A percentile compares a stretch with the other conserved stretches of the same genome.
These are phyloP conservation scores for Agriopis aurantiaria DNA, from an alignment of 2,888 invertebrate species.

Conservation along the genomic window DNA sequence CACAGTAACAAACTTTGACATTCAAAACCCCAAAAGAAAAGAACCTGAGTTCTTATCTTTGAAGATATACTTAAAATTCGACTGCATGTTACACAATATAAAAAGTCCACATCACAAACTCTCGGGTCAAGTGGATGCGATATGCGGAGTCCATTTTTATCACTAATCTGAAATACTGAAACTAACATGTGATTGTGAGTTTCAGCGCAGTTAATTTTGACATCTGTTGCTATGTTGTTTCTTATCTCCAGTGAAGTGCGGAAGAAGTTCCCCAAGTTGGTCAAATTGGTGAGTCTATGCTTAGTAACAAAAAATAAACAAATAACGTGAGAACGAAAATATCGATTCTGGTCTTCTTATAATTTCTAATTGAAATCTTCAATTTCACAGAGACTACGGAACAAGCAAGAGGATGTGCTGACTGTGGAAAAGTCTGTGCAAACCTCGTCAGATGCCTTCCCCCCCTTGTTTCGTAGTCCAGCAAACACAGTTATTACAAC, in stretches of 20 bases:
- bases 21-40: not conserved
- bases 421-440: not conserved
- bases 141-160: not conserved
- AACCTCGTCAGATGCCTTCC: not conserved
- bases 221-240: slow-evolving; percentile 84
- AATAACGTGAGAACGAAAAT: not conserved
- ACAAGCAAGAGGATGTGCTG: not conserved
- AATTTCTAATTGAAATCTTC: not conserved
- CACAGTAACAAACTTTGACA: not conserved
- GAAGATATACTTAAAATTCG: not conserved
- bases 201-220: slow-evolving; percentile 70
- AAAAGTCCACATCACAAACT: not conserved
- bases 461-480: slow-evolving; percentile 9
- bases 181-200: slow-evolving; percentile 63
- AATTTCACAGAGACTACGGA: slow-evolving; percentile 9
- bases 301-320: not conserved
- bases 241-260: slow-evolving; percentile 94
- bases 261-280: slow-evolving; percentile 94
- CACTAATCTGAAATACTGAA: slow-evolving; percentile 43
- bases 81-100: not conserved
- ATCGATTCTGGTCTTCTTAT: not conserved
- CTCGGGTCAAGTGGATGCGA: not conserved
- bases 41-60: no score
- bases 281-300: slow-evolving; percentile 92
- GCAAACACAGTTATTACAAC: not conserved